Evolutionary conservation across 92 coral and sea anemone species (phyloP), one percentile per base, ranked within the genome.

Genomic region (Palythoa heliodiscus): DNA sequence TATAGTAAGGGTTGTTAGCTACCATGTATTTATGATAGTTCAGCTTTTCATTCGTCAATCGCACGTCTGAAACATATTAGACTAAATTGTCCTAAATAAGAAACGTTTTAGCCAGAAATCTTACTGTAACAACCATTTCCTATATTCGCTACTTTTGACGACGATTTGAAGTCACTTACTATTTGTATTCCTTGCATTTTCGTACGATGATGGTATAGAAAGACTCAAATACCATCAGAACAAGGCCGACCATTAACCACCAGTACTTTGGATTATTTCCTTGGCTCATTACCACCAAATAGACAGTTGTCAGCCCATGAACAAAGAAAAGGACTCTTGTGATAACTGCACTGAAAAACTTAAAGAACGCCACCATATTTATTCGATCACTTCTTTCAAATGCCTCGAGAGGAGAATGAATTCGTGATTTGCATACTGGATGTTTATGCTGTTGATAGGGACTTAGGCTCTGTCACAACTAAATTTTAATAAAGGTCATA

Each of bases 141-240:
- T 69, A 4, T 11, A 25, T 12, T 25, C 40, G 17, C 73, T 25
- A 17, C 47, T 20, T 12, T 50, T 16, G 4, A 86, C 35, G 11
- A n/a, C 8, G 29, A 3, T 48, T 23, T 0, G 70, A 47, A 20
- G 55, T 25, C 25, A 96, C 98, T 96, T 87, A 96, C 98, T 91
- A 96, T 86, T 96, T 96, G 72, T 96, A 96, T 39, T 96, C 98
- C 64, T 89, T 86, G 68, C 98, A 95, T 78, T 92, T 96, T 23
- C 98, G 90, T 53, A 88, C 90, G 75, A 94, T 87, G 64, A 96
- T 92, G 19, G 98, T 96, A 85, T 89, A 96, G 67, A 93, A 89
- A 20, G 96, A 92, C 80, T 96, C 98, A 6, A 88, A 58, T 4
- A 96, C 75, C 82, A 96, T 84, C 29, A 94, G 37, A 72, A 94